Conservation (phyloP, 1,140 invertebrate genomes). For the Eumeta japonica region DNA sequence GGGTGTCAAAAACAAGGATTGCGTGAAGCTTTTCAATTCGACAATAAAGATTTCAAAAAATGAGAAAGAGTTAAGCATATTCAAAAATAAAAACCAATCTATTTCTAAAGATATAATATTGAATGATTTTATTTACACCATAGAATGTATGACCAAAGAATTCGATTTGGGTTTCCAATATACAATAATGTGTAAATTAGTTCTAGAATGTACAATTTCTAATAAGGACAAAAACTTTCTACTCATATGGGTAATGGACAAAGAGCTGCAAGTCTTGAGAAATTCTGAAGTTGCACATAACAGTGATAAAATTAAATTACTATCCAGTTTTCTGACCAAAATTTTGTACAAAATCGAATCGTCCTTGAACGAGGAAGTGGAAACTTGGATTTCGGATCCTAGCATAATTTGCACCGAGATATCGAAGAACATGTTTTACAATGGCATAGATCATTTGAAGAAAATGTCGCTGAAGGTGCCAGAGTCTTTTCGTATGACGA, state of each 20-base stretch:
- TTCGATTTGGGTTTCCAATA: conserved; percentile 51
- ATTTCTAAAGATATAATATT: conserved; percentile 24
- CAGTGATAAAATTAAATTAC: conserved; percentile 31
- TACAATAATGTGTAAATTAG: conserved; percentile 49
- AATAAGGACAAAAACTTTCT: conserved; percentile 46
- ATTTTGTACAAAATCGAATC: conserved; percentile 52
- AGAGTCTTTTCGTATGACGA: conserved; percentile 48
- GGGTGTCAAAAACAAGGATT: conserved; percentile 43
- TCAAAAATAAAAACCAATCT: conserved; percentile 23
- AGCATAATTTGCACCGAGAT: conserved; percentile 47
- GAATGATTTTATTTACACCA: conserved; percentile 51
- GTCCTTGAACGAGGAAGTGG: conserved; percentile 38
- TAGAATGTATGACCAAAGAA: conserved; percentile 48
- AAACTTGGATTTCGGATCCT: conserved; percentile 50
- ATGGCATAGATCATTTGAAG: conserved; percentile 51
- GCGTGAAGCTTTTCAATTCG: conserved; percentile 49
- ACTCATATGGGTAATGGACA: conserved; percentile 60
- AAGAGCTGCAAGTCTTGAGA: conserved; percentile 50
- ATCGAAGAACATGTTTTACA: conserved; percentile 58
- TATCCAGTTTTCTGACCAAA: conserved; percentile 45
- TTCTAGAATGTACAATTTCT: conserved; percentile 42
- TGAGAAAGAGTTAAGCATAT: conserved; percentile 20
- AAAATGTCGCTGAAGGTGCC: conserved; percentile 58
- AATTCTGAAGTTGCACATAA: conserved; percentile 23
- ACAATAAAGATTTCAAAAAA: conserved; percentile 38